These are phyloP conservation scores for Drosophila yakuba DNA, from an alignment of 1,140 invertebrate species.

Conservation along the genomic window DNA sequence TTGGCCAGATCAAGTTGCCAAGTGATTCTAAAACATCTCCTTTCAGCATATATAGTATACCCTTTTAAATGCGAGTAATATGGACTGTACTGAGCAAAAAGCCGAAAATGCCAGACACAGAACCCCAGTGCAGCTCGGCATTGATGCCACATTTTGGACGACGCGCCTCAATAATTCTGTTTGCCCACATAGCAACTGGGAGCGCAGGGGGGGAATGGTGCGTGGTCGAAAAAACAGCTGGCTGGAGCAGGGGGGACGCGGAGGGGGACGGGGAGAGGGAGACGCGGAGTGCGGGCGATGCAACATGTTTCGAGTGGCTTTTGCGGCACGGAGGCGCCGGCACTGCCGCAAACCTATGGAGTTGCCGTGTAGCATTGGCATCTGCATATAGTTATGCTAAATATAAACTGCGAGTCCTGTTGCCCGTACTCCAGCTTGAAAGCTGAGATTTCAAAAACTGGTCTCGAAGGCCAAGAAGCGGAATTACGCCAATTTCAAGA, in stretches of 20 bases:
- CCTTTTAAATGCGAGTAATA: no score
- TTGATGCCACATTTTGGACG: constrained; percentile 49
- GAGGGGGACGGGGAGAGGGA: not conserved
- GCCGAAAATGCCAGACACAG: constrained; percentile 28
- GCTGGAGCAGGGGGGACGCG: not conserved
- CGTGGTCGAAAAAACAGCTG: constrained; percentile 3
- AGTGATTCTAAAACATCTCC: no score
- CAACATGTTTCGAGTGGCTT: constrained; percentile 79
- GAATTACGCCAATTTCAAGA: not conserved
- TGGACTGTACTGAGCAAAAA: constrained; percentile 43
- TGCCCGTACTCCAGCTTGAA: no score
- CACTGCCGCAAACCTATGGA: constrained; percentile 31
- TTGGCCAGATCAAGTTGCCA: no score
- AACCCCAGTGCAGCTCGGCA: constrained; percentile 15
- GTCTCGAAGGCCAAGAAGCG: not conserved
- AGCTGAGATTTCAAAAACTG: not conserved
- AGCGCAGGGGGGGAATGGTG: constrained; percentile 8
- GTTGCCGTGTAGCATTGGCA: not conserved
- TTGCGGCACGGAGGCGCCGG: constrained; percentile 68
- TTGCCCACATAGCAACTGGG: constrained; percentile 38
- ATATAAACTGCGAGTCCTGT: not conserved
- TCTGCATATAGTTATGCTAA: not conserved
- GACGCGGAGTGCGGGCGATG: constrained; percentile 24
- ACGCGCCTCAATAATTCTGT: constrained; percentile 81
- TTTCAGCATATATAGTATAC: no score